These are phyloP conservation scores for Thyatira batis DNA, from an alignment of 2,888 invertebrate genomes.

Conservation along the genomic window DNA sequence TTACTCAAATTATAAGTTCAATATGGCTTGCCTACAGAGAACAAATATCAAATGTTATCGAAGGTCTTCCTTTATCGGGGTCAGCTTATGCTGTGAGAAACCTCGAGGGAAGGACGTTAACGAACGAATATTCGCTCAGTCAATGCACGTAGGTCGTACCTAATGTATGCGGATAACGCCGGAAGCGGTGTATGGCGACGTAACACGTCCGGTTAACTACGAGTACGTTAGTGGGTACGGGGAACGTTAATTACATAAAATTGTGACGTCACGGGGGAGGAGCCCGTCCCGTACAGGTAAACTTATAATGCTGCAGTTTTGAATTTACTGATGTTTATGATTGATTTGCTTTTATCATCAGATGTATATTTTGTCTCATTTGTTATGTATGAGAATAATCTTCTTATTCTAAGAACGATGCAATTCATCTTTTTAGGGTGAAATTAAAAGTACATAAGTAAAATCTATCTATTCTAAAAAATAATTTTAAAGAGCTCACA, in stretches of 20 bases:
- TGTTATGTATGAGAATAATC: no score
- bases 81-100: constrained; percentile 36
- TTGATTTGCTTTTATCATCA: not conserved
- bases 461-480: no score
- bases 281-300: constrained; percentile 46
- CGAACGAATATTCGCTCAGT: constrained; percentile 52
- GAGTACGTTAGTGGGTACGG: constrained; percentile 31
- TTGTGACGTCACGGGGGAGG: constrained; percentile 64
- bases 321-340: constrained; percentile 45
- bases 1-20: not conserved
- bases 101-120: constrained; percentile 49
- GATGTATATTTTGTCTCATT: not conserved
- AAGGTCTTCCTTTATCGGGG: constrained; percentile 16
- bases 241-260: constrained; percentile 70
- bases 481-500: no score
- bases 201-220: constrained; percentile 36
- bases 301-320: constrained; percentile 54
- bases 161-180: constrained; percentile 65
- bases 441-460: no score
- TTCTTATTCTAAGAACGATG: no score
- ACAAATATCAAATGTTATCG: constrained; percentile 4
- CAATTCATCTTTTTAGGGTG: no score
- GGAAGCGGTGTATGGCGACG: constrained; percentile 47
- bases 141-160: constrained; percentile 58
- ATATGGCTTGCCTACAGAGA: not conserved